These are phyloP conservation scores for Ametastegia equiseti DNA, from an alignment of 2,888 invertebrate species.

Conservation along the genomic window DNA sequence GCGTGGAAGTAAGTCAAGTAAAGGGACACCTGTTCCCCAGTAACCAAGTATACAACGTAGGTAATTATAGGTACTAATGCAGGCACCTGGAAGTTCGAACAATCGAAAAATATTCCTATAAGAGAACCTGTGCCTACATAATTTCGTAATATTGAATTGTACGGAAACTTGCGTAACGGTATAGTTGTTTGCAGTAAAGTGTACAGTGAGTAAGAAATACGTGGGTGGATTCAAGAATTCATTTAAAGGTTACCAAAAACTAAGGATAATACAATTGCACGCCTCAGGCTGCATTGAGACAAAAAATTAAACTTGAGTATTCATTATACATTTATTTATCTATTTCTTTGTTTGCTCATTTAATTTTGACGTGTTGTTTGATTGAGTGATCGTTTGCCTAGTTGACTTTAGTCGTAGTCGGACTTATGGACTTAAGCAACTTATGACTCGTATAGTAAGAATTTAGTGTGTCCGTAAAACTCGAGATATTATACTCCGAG, in stretches of 20 bases:
- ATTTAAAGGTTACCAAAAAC: neutral
- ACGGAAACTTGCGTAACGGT: neutral
- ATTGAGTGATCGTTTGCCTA: neutral
- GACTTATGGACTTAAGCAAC: neutral
- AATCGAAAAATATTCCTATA: neutral
- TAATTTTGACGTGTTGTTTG: neutral
- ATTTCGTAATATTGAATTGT: constrained; percentile 17
- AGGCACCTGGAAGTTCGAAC: constrained; percentile 6
- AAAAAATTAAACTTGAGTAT: neutral
- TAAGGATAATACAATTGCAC: neutral
- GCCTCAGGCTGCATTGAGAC: neutral
- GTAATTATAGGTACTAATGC: neutral
- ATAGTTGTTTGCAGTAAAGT: neutral
- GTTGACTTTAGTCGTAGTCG: neutral
- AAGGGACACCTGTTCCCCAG: neutral
- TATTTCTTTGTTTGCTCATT: too few species aligned
- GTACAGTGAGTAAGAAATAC: neutral
- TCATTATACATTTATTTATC: too few species aligned
- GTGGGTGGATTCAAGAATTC: neutral
- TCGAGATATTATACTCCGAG: neutral
- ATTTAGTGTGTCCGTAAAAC: neutral
- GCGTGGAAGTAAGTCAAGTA: neutral
- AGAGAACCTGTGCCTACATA: neutral
- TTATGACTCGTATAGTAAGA: neutral
- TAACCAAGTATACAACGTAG: neutral